phyloP scores from a whole-genome alignment of 2,113 vertebrate species.

The Thryonomys swinderianus region DNA sequence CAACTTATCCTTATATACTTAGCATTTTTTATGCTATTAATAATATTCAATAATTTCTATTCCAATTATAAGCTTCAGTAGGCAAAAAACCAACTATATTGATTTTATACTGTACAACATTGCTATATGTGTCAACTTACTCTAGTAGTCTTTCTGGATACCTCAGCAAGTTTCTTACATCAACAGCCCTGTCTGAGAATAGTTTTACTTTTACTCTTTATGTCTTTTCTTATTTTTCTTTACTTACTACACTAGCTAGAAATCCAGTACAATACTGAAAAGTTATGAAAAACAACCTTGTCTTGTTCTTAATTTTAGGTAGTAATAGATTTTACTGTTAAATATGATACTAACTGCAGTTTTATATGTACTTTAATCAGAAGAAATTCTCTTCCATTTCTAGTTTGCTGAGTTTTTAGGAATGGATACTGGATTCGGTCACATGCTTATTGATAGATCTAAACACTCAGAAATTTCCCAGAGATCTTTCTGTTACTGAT shows the following conservation, averaged over 20 bases:
- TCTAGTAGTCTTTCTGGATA: not conserved
- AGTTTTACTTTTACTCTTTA: not conserved
- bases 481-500: not conserved
- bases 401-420: not conserved
- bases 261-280: not conserved
- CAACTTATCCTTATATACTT: not conserved
- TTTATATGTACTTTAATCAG: not conserved
- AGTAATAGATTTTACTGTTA: not conserved
- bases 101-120: not conserved
- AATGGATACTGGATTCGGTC: not conserved
- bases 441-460: not conserved
- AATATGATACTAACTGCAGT: too few relatives aligned
- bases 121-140: not conserved
- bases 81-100: not conserved
- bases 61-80: not conserved
- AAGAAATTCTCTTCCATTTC: not conserved
- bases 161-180: not conserved
- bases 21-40: not conserved
- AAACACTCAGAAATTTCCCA: not conserved
- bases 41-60: not conserved
- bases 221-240: not conserved
- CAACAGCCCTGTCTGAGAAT: not conserved
- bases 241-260: not conserved
- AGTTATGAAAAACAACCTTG: not conserved
- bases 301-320: not conserved